Evolutionary conservation across 2,113 vertebrate species (phyloP).

Genomic region (Rhinolophus sinicus): DNA sequence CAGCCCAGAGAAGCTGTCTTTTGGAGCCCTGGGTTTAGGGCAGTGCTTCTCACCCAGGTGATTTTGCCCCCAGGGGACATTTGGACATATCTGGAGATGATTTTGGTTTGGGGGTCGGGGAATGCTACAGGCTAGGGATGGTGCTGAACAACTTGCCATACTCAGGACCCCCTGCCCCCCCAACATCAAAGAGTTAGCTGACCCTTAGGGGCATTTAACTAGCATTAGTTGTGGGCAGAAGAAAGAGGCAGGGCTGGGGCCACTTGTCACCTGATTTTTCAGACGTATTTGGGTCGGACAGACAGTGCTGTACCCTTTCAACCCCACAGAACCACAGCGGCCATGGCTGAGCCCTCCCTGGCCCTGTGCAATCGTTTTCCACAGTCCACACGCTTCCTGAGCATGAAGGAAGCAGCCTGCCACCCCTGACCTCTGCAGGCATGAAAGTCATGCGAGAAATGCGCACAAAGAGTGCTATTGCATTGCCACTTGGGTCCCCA

Average conservation of each 20-base stretch:
- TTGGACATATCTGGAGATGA: not conserved
- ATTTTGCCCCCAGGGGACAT: not conserved
- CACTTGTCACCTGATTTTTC: not conserved
- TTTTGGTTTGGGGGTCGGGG: not conserved
- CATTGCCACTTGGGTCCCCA: not conserved
- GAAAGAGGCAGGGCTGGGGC: not conserved
- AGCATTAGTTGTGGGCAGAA: not conserved
- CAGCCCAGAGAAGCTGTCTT: not conserved
- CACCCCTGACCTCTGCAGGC: not conserved
- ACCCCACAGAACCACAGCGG: accelerated
- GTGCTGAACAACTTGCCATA: not conserved
- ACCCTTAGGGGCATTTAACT: not conserved
- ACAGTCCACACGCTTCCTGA: not conserved
- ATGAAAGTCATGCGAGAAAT: not conserved
- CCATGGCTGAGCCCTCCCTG: not conserved
- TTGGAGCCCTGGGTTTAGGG: not conserved
- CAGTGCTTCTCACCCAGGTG: not conserved
- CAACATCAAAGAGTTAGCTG: not conserved
- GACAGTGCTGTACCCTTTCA: not conserved
- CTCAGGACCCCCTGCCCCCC: not conserved
- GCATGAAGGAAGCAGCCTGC: not conserved
- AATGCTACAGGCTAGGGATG: not conserved
- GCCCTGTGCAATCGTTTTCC: not conserved
- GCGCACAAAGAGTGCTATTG: accelerated
- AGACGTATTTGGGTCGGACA: not conserved